Percentiles rank a stretch among this genome's conserved stretches.
Conservation (phyloP, 2,797 vertebrate species). For the Clarias fuscus region DNA sequence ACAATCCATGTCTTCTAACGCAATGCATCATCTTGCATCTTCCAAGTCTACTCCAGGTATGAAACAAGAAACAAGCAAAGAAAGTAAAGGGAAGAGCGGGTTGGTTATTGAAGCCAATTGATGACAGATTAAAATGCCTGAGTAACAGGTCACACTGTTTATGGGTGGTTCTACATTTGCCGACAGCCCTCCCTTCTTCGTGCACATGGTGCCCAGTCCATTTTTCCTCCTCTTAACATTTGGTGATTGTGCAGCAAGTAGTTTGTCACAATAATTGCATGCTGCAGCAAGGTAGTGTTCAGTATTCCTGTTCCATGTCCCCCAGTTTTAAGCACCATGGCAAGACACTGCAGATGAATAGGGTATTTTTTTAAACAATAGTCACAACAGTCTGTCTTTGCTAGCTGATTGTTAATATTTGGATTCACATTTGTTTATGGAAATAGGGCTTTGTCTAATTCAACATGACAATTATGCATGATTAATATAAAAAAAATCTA, state of each 20-base stretch:
- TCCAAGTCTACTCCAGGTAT: constrained; percentile 5
- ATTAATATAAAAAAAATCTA: not conserved
- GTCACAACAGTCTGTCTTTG: not conserved
- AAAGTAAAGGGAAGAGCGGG: constrained; percentile 17
- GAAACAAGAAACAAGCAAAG: constrained; percentile 13
- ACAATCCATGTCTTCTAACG: constrained; percentile 31
- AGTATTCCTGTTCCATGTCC: constrained; percentile 6
- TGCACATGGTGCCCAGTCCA: constrained; percentile 30
- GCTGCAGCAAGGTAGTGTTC: constrained; percentile 25
- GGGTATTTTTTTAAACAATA: constrained; percentile 13
- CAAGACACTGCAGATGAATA: constrained; percentile 9
- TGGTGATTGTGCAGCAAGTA: constrained; percentile 35
- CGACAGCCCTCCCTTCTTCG: not conserved
- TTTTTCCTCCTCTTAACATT: constrained; percentile 51
- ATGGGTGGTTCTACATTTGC: constrained; percentile 18
- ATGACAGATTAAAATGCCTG: constrained; percentile 44
- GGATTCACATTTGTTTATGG: not conserved
- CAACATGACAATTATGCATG: not conserved
- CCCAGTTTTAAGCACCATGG: constrained; percentile 3
- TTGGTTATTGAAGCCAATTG: constrained; percentile 43
- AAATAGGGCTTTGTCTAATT: constrained; percentile 1
- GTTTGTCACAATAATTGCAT: constrained; percentile 55
- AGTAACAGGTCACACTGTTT: constrained; percentile 47
- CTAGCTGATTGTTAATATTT: not conserved
- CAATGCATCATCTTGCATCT: constrained; percentile 24